Evolutionary conservation across 2,797 vertebrate species (phyloP).

Genomic region (Scarus forsteni): DNA sequence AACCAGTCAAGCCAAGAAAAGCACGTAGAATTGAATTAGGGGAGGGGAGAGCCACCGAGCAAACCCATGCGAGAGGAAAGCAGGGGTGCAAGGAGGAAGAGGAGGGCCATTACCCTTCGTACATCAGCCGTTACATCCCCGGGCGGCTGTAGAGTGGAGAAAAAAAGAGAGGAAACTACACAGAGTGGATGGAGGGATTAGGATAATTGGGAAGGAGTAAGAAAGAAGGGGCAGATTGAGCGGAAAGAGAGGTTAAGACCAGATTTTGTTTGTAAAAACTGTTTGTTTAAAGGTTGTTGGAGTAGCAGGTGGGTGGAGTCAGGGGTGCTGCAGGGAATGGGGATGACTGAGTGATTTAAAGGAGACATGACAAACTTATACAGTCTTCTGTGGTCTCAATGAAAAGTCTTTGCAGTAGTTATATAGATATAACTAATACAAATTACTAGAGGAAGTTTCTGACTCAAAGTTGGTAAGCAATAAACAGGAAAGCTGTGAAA

Average conservation of each 20-base stretch:
- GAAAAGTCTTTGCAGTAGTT: too few species aligned
- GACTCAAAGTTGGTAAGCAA: too few species aligned
- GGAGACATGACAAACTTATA: too few species aligned
- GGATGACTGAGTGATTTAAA: not conserved
- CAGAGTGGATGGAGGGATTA: conserved; percentile 50
- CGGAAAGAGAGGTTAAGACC: conserved; percentile 32
- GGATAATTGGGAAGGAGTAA: conserved; percentile 50
- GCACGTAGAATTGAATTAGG: conserved; percentile 82
- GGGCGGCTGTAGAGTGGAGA: conserved; percentile 4
- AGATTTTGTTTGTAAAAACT: conserved; percentile 46
- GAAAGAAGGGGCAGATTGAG: conserved; percentile 40
- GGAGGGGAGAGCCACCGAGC: conserved; percentile 62
- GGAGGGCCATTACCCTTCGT: conserved; percentile 73
- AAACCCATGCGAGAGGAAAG: conserved; percentile 56
- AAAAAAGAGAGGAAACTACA: conserved; percentile 26
- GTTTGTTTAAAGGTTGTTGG: conserved; percentile 45
- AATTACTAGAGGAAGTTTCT: too few species aligned
- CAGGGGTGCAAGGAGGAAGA: conserved; percentile 71
- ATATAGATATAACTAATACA: too few species aligned
- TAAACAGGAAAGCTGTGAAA: too few species aligned
- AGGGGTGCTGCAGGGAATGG: not conserved
- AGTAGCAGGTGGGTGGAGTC: conserved; percentile 47
- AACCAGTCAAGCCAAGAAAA: conserved; percentile 75
- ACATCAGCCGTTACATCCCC: conserved; percentile 77
- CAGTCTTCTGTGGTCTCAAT: too few species aligned